Evolutionary conservation across 2,113 vertebrate species (phyloP), one percentile per base, ranked within the genome.

Genomic region (Myxocyprinus asiaticus): DNA sequence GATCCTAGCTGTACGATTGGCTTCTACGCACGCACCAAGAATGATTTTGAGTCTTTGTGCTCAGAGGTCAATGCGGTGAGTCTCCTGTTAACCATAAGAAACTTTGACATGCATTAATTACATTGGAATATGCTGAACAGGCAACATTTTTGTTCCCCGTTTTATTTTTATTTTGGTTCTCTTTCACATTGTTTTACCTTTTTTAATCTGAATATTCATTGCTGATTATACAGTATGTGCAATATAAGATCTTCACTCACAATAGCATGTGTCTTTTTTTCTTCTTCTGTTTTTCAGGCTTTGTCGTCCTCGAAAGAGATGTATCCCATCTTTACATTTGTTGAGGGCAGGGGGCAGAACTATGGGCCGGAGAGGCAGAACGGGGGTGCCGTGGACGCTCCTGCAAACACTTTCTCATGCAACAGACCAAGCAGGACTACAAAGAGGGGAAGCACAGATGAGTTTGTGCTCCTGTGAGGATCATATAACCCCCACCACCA

Each of bases 1-100:
- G 96, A 98, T 87, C 96, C 96, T 0, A 98, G 96, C 89, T 97
- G 96, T 72, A 96, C 96, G 0, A 90, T 98, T 10, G 96, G 96
- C 7, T 97, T 98, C 85, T 98, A 97, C 0, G 94, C 94, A 10
- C 92, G 89, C 68, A 92, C 87, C 86, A 90, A 89, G 78, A 93
- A 91, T 73, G 95, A 96, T 82, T 96, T 98, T 87, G 95, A 95
- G 80, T 90, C 86, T 0, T 90, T 98, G 0, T 97, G 96, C 82
- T 88, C 88, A 3, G 88, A 92, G 50, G 91, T 98, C 47, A 88
- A 82, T 77, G 83, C 63, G 89, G 96, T 97, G 87, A 94, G 90
- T 88, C 6, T n/a, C 2, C 22, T 11, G 12, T n/a, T 56, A 11
- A 56, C 14, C 11, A 4, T 58, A 58, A 58, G 15, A 58, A 58